Evolutionary conservation across 1,140 invertebrate species (phyloP), one percentile per base, ranked within the genome.

Genomic region (Doryteuthis pealeii): DNA sequence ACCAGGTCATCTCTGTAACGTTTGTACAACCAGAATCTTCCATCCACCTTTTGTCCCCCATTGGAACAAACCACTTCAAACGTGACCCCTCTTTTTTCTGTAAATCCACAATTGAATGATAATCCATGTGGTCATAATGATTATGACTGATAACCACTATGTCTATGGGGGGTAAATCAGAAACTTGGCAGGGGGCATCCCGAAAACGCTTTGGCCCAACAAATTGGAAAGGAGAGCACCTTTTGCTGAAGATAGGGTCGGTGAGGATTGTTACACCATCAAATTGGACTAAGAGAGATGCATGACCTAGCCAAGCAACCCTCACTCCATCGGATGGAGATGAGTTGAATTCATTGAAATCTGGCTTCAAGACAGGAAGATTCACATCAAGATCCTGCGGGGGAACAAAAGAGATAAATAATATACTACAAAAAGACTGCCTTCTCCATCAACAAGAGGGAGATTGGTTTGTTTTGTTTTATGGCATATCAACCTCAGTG

Each of bases 121-220:
- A 73, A 78, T 90, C 89, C 26, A 90, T 78, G 85, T 91, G 90
- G 81, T 91, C 90, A 76, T 90, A 91, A 83, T 91, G 90, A 79
- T 89, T 89, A 76, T 91, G 90, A 67, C 89, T 90, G 71, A 91
- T 90, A 14, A 90, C 75, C 10, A 90, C 89, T 49, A 86, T 88
- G 80, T 91, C 86, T 22, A 90, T 79, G 18, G 82, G 71, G 33
- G 88, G 89, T 28, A 90, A 78, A 67, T 90, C 88, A 43, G 87
- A 79, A 70, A 90, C 79, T 6, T 79, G 79, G 78, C 88, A 89
- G 14, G 90, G 88, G 2, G 86, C 75, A 33, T 81, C 82, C 22
- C 90, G 78, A 79, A 87, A 90, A 49, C 90, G 78, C 58, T 83
- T 87, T 18, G 85, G 83, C 5, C 88, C 88, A 28, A 84, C 43